These are phyloP conservation scores for Sigmodon hispidus DNA, from an alignment of 2,113 vertebrate genomes.

Conservation along the genomic window DNA sequence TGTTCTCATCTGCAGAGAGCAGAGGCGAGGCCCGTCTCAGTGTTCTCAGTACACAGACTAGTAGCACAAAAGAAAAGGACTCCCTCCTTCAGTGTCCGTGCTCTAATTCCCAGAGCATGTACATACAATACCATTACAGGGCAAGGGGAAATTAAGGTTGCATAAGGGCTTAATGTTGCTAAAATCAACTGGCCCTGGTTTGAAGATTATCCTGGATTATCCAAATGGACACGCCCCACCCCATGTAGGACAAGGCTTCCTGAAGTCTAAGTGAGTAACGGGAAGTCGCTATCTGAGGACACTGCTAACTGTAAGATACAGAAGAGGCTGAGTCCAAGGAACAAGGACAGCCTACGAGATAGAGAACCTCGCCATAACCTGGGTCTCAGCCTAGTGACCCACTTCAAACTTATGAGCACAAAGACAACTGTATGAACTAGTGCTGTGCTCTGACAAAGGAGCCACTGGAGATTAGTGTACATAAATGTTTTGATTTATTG, in stretches of 20 bases:
- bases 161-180: slow-evolving; percentile 2
- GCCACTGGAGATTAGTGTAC: not conserved
- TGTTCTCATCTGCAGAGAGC: not conserved
- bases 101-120: not conserved
- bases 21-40: not conserved
- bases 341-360: no score
- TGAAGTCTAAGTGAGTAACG: not conserved
- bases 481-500: not conserved
- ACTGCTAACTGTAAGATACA: not conserved
- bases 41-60: not conserved
- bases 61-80: not conserved
- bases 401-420: not conserved
- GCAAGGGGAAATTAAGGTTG: not conserved
- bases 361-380: not conserved
- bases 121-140: not conserved
- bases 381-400: not conserved
- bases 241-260: not conserved
- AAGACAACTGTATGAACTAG: not conserved
- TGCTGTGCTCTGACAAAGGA: not conserved
- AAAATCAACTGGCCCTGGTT: not conserved
- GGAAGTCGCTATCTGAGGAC: not conserved
- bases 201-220: not conserved
- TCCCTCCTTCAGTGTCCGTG: not conserved
- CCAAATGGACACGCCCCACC: not conserved
- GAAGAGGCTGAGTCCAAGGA: not conserved